Evolutionary conservation across 1,140 invertebrate genomes (phyloP), one percentile per base, ranked within the genome.

Genomic region (Drosophila pandora): DNA sequence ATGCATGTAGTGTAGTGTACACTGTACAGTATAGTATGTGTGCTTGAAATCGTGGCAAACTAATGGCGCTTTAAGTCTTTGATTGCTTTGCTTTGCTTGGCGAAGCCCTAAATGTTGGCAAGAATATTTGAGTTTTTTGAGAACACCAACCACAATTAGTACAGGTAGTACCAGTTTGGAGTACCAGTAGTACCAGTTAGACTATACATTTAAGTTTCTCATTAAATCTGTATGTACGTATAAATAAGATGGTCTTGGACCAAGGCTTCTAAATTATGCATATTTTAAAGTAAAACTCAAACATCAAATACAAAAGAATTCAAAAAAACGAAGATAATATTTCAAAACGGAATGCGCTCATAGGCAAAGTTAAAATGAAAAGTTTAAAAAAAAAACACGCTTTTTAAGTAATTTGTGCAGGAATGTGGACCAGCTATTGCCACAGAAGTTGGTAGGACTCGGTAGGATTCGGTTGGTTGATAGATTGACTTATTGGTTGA

Each of bases 51-150:
- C 63, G 63, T 88, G 83, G 83, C 83, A 88, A 88, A 67, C 49
- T 73, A 88, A 88, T 88, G 83, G 83, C 83, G 79, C 64, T 88
- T 73, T 63, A 89, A 88, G 83, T 88, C 83, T 88, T 88, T 83
- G 76, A 72, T 76, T 87, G 74, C 79, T 80, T 80, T 48, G 64
- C 10, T 28, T 28, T 28, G 25, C 60, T 67, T 75, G 56, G 52
- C 41, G 50, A 41, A 73, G 55, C 43, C 80, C 67, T 56, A 73
- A 63, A 55, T 78, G 69, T 57, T 87, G 82, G 82, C 83, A 88
- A 87, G 83, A 87, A 63, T 76, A 79, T 84, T 87, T 87, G 72
- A 84, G 67, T 76, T 76, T 76, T 63, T 60, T 64, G 63, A 70
- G 63, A 76, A 76, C 63, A 76, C 73, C 73, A 76, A 76, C 73